Base-by-base conservation (phyloP, 2,113 vertebrate genomes). In the Phodopus roborovskii region DNA sequence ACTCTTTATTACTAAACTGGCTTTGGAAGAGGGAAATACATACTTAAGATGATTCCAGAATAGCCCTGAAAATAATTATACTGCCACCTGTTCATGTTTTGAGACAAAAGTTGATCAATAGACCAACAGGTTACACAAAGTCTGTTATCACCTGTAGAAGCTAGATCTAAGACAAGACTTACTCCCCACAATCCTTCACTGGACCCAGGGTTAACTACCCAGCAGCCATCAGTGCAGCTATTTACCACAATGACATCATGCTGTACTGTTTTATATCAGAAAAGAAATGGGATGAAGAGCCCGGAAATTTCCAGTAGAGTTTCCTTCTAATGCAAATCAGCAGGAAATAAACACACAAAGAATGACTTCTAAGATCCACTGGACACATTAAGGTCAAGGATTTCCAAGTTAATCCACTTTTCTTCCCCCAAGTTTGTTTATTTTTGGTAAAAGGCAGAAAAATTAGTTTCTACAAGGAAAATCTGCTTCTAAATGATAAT, bases 361-460 rank as follows among this genome's bases (percentile, higher is more conserved):
- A 93, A 91, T 30, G 70, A 95, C 53, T 92, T 94, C 88, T 97
- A 97, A 98, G 97, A 96, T 88, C 97, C 91, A 98, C 94, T 97
- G 97, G 98, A 95, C 93, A 98, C 79, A 97, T 71, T 96, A 97
- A 97, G 95, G 91, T 97, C 95, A 97, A 97, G 95, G 97, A 97
- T 94, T 97, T 97, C 66, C 94, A 98, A 97, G 89, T 96, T 73
- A 98, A 98, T 98, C 97, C 95, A 96, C 95, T 91, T 98, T 98
- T 98, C 78, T 98, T 97, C 97, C 98, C 98, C 98, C 97, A 98
- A 97, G 82, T 97, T 95, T 97, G 50, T 88, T 90, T 88, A 98
- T 98, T 98, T 98, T 98, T 98, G 98, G 97, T 98, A 98, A 97
- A 98, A 97, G 94, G 96, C 98, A 98, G 97, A 97, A 98, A 98